A percentile compares a stretch with the other conserved stretches of the same genome.
phyloP scores from a whole-genome alignment of 2,797 vertebrate species.

The Pangasius sanitwongsei region DNA sequence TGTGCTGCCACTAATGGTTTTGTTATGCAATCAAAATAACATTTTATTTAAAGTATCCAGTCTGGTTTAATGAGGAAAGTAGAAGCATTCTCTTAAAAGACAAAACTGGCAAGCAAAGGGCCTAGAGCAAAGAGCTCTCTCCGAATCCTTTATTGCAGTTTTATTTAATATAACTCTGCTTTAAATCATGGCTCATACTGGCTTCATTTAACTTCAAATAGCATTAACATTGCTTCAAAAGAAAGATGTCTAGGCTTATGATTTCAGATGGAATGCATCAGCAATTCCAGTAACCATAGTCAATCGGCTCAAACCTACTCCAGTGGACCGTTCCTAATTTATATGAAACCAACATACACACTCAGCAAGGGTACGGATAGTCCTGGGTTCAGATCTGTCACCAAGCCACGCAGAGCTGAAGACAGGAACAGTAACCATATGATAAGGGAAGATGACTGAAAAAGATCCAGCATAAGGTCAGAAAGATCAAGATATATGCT shows the following conservation, averaged over 20 bases:
- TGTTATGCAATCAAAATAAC: not conserved
- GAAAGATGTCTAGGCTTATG: not conserved
- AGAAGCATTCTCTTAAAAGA: not conserved
- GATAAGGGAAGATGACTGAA: not conserved
- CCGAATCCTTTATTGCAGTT: not conserved
- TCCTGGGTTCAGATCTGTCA: not conserved
- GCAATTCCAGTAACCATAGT: not conserved
- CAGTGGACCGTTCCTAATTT: not conserved
- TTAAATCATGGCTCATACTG: not conserved
- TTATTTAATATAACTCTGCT: not conserved
- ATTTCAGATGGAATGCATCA: not conserved
- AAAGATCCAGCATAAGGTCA: not conserved
- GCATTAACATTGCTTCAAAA: not conserved
- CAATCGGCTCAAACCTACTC: not conserved
- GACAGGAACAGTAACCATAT: not conserved
- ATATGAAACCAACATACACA: not conserved
- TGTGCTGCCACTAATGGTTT: not conserved
- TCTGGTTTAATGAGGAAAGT: not conserved
- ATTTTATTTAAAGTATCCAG: not conserved
- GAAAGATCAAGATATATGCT: not conserved
- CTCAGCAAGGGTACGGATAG: not conserved
- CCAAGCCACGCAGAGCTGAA: not conserved
- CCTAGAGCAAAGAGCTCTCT: not conserved
- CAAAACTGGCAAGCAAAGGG: not conserved
- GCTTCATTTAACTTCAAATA: not conserved